phyloP scores from a whole-genome alignment of 2,888 invertebrate species.

The Aleiodes testaceus region DNA sequence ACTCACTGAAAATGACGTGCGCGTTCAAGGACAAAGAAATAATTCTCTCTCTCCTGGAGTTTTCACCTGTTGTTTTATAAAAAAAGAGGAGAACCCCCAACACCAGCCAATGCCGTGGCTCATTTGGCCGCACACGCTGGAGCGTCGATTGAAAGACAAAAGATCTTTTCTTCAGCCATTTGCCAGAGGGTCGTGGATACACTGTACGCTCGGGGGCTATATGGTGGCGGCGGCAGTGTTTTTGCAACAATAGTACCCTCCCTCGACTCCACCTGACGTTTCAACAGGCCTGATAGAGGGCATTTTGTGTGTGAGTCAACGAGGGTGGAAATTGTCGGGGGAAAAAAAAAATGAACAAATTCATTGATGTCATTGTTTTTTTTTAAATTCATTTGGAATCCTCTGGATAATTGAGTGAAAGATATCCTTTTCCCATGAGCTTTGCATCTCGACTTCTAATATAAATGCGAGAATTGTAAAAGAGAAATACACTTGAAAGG shows the following conservation, averaged over 20 bases:
- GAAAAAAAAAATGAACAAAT: constrained; percentile 29
- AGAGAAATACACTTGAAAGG: neutral
- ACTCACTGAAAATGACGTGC: constrained; percentile 36
- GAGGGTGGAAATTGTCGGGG: constrained; percentile 18
- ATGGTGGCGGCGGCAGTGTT: constrained; percentile 44
- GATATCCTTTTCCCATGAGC: constrained; percentile 1
- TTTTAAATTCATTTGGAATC: neutral
- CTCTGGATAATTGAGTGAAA: neutral
- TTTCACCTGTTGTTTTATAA: constrained; percentile 50
- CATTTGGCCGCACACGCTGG: constrained; percentile 51
- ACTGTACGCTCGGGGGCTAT: neutral
- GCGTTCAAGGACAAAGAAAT: constrained; percentile 51
- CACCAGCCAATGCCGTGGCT: constrained; percentile 44
- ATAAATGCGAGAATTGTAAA: constrained; percentile 13
- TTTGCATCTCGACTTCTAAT: neutral
- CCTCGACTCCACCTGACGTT: constrained; percentile 60
- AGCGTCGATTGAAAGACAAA: constrained; percentile 61
- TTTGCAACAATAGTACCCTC: constrained; percentile 56
- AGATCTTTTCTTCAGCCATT: constrained; percentile 53
- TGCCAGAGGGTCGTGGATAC: constrained; percentile 28
- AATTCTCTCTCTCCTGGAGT: constrained; percentile 48
- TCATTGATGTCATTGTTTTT: neutral
- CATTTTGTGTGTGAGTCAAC: neutral
- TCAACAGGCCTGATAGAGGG: constrained; percentile 65
- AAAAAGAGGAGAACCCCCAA: constrained; percentile 28